A percentile compares a stretch with the other conserved stretches of the same genome.
Evolutionary conservation across 2,113 vertebrate genomes (phyloP).

Genomic region (Corydoras maculifer): DNA sequence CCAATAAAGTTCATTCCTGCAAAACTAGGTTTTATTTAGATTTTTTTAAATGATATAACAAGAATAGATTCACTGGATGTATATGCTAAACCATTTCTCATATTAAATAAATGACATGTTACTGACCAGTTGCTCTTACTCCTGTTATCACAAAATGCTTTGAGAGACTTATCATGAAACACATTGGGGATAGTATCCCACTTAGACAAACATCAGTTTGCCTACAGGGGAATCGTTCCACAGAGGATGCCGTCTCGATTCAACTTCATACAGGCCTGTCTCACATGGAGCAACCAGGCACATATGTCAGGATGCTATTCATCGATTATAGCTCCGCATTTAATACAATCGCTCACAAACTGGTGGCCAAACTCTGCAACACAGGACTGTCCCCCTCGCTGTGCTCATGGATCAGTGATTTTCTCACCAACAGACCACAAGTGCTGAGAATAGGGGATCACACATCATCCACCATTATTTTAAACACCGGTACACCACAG

Average conservation of each 20-base stretch:
- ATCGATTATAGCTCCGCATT: neutral
- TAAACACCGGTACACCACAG: conserved; percentile 11
- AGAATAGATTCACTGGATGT: too few species aligned
- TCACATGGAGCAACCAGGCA: neutral
- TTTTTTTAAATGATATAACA: too few species aligned
- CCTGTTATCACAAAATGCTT: too few species aligned
- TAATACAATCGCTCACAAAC: too few species aligned
- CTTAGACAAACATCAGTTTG: conserved; percentile 2
- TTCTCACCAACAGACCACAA: too few species aligned
- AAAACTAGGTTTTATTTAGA: too few species aligned
- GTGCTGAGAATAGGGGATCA: neutral
- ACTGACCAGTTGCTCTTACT: neutral
- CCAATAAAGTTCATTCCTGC: too few species aligned
- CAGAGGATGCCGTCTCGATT: conserved; percentile 1
- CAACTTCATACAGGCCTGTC: conserved; percentile 1
- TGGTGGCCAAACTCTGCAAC: neutral
- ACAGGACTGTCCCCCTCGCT: neutral
- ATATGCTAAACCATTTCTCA: too few species aligned
- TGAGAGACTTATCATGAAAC: neutral
- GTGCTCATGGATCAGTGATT: too few species aligned
- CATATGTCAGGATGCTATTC: neutral
- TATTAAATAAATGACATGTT: neutral
- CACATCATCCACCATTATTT: conserved; percentile 9
- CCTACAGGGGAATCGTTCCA: neutral
- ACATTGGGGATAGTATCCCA: conserved; percentile 2